Evolutionary conservation across 2,888 invertebrate genomes (phyloP).

Genomic region (Papilio protenor): DNA sequence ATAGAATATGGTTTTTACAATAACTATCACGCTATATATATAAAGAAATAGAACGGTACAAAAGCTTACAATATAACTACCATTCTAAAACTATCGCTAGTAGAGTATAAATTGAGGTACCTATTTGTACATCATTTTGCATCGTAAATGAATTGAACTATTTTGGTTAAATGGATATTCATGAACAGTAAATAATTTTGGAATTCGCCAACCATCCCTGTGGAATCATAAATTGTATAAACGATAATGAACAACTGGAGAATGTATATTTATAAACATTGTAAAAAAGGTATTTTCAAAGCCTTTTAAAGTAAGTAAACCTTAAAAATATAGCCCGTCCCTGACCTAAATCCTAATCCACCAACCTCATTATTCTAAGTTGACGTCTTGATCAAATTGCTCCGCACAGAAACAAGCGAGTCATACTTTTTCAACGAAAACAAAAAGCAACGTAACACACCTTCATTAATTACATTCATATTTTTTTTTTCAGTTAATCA

Average conservation of each 20-base stretch:
- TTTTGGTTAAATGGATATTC: background rate
- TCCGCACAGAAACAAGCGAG: conserved; percentile 55
- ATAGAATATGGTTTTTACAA: background rate
- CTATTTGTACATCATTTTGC: background rate
- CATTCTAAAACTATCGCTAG: background rate
- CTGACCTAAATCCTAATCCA: conserved; percentile 27
- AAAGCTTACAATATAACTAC: background rate
- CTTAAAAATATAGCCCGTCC: background rate
- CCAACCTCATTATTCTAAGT: conserved; percentile 44
- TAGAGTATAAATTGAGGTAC: background rate
- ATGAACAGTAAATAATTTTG: background rate
- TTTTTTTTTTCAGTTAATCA: conserved; percentile 72
- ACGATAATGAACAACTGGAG: background rate
- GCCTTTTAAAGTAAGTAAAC: background rate
- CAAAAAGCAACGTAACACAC: conserved; percentile 58
- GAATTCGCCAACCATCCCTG: background rate
- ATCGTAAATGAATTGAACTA: background rate
- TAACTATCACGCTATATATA: no score
- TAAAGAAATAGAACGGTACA: background rate
- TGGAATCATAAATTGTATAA: background rate
- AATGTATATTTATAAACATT: background rate
- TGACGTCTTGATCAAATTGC: conserved; percentile 54
- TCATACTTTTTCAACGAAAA: conserved; percentile 55
- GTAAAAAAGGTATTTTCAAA: background rate
- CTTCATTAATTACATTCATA: conserved; percentile 72